These are phyloP conservation scores for Hirudinaria manillensis DNA, from an alignment of 2,888 invertebrate genomes.

Conservation along the genomic window DNA sequence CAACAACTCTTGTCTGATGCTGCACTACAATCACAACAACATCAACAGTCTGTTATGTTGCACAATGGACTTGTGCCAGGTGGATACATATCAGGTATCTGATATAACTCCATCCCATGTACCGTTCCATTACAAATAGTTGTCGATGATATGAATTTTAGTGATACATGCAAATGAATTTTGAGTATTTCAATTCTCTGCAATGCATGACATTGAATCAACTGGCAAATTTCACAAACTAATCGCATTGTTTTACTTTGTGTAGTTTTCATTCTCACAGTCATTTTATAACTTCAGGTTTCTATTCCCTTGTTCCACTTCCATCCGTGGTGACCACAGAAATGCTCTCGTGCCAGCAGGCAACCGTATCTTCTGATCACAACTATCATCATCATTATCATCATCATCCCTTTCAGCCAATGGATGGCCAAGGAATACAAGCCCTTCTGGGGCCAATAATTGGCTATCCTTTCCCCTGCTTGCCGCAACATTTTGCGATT, in stretches of 20 bases:
- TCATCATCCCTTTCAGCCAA: constrained; percentile 3
- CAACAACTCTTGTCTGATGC: background rate
- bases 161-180: too few species aligned
- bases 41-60: constrained; percentile 4
- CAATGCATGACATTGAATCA: too few species aligned
- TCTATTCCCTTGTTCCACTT: background rate
- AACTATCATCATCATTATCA: constrained; percentile 2
- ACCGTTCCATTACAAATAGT: too few species aligned
- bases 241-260: too few species aligned
- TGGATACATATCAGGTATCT: background rate
- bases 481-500: background rate
- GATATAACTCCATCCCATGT: too few species aligned
- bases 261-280: too few species aligned
- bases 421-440: background rate
- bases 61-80: background rate
- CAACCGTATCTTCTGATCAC: background rate
- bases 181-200: too few species aligned
- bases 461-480: background rate
- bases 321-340: background rate
- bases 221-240: too few species aligned
- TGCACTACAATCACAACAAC: background rate
- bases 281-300: background rate
- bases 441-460: constrained; percentile 7
- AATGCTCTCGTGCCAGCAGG: background rate
- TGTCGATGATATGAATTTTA: too few species aligned